Conservation (phyloP, 2,797 vertebrate species). For the Ara ararauna region DNA sequence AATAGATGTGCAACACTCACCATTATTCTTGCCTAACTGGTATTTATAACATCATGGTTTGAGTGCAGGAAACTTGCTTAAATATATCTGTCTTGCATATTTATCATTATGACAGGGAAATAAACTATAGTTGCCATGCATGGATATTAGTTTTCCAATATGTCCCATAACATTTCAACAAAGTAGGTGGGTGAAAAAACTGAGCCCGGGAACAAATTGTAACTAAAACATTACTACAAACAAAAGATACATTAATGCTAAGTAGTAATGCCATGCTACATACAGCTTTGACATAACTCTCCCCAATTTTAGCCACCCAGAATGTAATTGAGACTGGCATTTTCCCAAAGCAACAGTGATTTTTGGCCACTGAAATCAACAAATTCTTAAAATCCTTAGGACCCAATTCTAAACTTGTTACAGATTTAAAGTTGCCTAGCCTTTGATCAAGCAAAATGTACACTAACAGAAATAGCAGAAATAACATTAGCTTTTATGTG, state of each 20-base stretch:
- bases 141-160: neutral
- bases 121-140: neutral
- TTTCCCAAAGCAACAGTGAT: neutral
- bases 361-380: neutral
- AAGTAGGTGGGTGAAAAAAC: neutral
- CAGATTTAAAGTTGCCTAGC: neutral
- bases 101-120: neutral
- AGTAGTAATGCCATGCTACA: neutral
- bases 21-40: neutral
- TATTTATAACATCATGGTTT: neutral
- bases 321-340: neutral
- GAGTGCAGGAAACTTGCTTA: neutral
- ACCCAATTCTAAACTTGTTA: neutral
- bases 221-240: neutral
- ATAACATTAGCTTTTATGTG: neutral
- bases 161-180: neutral
- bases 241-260: neutral
- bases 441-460: neutral
- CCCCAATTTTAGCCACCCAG: neutral
- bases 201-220: neutral
- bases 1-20: neutral
- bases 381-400: neutral
- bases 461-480: neutral
- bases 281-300: neutral
- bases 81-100: neutral